phyloP scores from a whole-genome alignment of 1,140 invertebrate genomes.

The Hylaeus anthracinus region DNA sequence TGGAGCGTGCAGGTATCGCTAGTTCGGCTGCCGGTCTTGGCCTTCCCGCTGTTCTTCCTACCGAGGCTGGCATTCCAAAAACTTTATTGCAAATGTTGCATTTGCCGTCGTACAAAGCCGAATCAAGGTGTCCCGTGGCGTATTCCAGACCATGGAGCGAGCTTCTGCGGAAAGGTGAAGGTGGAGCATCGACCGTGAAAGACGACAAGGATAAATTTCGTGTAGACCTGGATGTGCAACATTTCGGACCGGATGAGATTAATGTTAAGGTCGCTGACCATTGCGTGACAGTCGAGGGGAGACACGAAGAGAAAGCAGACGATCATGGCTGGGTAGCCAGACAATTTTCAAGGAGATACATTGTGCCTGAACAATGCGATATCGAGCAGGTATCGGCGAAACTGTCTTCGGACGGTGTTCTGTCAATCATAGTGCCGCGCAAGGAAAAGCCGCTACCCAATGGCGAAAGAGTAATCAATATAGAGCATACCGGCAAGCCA shows the following conservation, averaged over 20 bases:
- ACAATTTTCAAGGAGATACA: conserved; percentile 86
- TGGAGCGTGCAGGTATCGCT: too few relatives aligned
- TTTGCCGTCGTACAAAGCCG: too few relatives aligned
- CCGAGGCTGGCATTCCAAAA: too few relatives aligned
- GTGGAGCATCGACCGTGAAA: conserved; percentile 76
- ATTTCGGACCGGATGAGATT: conserved; percentile 89
- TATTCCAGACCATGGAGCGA: conserved; percentile 74
- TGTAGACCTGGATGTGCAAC: conserved; percentile 85
- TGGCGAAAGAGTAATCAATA: neutral
- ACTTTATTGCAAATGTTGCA: too few relatives aligned
- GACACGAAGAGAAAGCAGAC: conserved; percentile 87
- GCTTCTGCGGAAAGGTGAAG: conserved; percentile 63
- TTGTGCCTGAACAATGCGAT: conserved; percentile 86
- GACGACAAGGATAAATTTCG: conserved; percentile 83
- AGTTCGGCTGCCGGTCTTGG: too few relatives aligned
- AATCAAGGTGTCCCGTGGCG: neutral
- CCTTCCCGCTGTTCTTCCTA: too few relatives aligned
- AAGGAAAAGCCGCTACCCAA: neutral
- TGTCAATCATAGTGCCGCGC: neutral
- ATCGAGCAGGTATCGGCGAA: conserved; percentile 84
- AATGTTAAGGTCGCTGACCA: conserved; percentile 85
- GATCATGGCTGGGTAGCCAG: conserved; percentile 85
- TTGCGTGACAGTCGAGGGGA: conserved; percentile 85
- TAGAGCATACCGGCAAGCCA: neutral
- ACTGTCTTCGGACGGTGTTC: conserved; percentile 88